phyloP scores from a whole-genome alignment of 2,113 vertebrate genomes.

The Clarias gariepinus region DNA sequence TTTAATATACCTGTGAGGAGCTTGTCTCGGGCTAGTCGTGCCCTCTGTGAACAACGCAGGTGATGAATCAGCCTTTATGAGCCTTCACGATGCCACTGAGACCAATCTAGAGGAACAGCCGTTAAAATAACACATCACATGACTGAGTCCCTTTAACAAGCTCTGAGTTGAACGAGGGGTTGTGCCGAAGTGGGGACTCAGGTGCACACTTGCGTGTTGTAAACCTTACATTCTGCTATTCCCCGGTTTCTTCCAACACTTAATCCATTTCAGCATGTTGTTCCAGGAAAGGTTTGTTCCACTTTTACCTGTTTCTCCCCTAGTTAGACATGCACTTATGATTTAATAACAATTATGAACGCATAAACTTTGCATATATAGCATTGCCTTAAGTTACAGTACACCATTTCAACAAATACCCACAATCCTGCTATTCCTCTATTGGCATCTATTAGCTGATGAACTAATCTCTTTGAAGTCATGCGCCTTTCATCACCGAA shows the following conservation, averaged over 20 bases:
- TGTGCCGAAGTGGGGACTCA: conserved; percentile 52
- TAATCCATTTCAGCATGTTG: conserved; percentile 47
- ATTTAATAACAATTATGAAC: conserved; percentile 19
- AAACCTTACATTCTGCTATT: conserved; percentile 52
- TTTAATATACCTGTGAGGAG: conserved; percentile 71
- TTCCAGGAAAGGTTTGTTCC: conserved; percentile 49
- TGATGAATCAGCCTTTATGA: conserved; percentile 73
- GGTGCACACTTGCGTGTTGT: conserved; percentile 58
- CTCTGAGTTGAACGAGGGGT: conserved; percentile 51
- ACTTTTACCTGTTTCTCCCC: neutral
- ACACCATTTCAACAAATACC: conserved; percentile 44
- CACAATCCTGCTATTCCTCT: conserved; percentile 63
- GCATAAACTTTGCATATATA: neutral
- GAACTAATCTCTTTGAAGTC: conserved; percentile 71
- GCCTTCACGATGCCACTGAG: conserved; percentile 66
- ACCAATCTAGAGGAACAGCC: conserved; percentile 68
- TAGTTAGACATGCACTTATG: conserved; percentile 22
- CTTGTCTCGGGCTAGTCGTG: conserved; percentile 62
- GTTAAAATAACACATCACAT: conserved; percentile 73
- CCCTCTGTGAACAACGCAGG: conserved; percentile 63
- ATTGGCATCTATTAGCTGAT: conserved; percentile 64
- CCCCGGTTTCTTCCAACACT: conserved; percentile 39
- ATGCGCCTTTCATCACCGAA: conserved; percentile 68
- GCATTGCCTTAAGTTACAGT: neutral
- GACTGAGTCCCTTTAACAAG: conserved; percentile 72